phyloP scores from a whole-genome alignment of 2,113 vertebrate genomes.

The Scophthalmus maximus region DNA sequence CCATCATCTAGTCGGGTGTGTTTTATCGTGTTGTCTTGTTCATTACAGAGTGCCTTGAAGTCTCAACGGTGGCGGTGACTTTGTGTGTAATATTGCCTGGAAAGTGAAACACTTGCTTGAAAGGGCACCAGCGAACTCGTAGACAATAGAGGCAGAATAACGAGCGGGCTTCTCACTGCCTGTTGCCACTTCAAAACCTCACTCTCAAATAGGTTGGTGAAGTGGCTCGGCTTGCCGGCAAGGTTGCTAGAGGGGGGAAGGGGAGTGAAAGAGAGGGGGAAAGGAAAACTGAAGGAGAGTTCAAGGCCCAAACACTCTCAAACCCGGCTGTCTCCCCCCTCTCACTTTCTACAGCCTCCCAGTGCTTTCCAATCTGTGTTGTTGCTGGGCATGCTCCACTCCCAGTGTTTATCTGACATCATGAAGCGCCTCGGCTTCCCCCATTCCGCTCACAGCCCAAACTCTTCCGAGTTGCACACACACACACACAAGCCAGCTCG shows the following conservation, averaged over 20 bases:
- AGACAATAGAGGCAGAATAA: constrained; percentile 68
- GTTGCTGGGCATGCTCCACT: constrained; percentile 34
- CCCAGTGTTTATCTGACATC: constrained; percentile 68
- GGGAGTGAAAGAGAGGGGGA: constrained; percentile 36
- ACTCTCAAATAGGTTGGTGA: constrained; percentile 57
- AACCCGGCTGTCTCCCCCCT: constrained; percentile 39
- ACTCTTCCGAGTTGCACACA: constrained; percentile 51
- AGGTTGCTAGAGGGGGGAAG: constrained; percentile 33
- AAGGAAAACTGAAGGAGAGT: constrained; percentile 55
- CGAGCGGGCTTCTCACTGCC: constrained; percentile 51
- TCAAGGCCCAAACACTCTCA: constrained; percentile 46
- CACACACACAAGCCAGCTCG: constrained; percentile 38
- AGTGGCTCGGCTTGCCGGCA: constrained; percentile 39
- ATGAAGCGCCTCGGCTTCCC: constrained; percentile 52
- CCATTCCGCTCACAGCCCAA: constrained; percentile 49
- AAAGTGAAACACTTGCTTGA: constrained; percentile 52
- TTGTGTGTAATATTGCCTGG: constrained; percentile 63
- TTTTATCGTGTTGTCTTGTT: constrained; percentile 44
- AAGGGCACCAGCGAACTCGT: constrained; percentile 56
- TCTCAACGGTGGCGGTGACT: constrained; percentile 44
- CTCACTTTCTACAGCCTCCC: constrained; percentile 48
- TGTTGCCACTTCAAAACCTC: constrained; percentile 66
- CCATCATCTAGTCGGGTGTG: constrained; percentile 23
- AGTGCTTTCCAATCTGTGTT: constrained; percentile 73
- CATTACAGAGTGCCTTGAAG: constrained; percentile 46